Evolutionary conservation across 2,797 vertebrate genomes (phyloP).

Genomic region (Pipistrellus nathusii): DNA sequence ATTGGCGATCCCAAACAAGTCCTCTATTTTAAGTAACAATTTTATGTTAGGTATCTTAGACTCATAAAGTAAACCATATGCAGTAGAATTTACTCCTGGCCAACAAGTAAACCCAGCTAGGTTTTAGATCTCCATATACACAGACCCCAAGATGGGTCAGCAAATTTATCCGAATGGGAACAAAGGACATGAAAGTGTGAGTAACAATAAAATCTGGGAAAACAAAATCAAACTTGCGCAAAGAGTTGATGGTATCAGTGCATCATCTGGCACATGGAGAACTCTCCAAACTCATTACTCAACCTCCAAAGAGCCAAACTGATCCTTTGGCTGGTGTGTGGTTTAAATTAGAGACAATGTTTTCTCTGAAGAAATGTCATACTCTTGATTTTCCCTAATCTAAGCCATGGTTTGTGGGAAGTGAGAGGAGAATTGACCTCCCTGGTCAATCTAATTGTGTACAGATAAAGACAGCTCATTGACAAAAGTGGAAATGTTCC

Average conservation of each 20-base stretch:
- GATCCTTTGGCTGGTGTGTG: background rate
- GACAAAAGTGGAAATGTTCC: background rate
- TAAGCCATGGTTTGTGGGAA: background rate
- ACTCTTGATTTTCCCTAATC: background rate
- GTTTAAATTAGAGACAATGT: background rate
- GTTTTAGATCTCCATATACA: background rate
- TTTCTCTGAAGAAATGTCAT: constrained; percentile 27
- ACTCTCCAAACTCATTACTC: background rate
- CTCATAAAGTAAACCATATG: background rate
- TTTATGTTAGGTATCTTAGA: constrained; percentile 6
- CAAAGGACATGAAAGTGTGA: background rate
- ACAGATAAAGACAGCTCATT: background rate
- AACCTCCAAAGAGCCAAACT: background rate
- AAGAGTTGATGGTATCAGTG: background rate
- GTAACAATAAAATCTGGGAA: background rate
- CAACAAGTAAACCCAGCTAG: background rate
- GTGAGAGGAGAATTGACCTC: background rate
- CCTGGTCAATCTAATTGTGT: background rate
- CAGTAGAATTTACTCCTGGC: background rate
- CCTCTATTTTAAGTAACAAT: background rate
- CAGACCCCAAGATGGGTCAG: background rate
- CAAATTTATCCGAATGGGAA: constrained; percentile 37
- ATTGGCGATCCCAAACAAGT: background rate
- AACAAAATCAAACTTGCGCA: background rate
- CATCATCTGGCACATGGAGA: background rate